Percentiles rank a stretch among this genome's conserved stretches.
Evolutionary conservation across 2,888 invertebrate species (phyloP).

Genomic region (Micoletzkya japonica): DNA sequence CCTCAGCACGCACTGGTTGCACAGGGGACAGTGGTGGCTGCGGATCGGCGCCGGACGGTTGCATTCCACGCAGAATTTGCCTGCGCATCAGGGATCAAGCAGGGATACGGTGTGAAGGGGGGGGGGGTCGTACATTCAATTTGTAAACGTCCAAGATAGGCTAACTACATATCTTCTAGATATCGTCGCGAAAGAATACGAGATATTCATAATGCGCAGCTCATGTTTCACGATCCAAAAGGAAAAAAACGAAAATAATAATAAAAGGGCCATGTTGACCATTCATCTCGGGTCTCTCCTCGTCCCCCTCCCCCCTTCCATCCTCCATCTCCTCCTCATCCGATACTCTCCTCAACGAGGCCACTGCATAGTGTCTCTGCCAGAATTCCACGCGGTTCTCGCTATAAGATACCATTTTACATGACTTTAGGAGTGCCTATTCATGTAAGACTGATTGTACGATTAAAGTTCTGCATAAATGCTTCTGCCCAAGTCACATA

Average conservation of each 20-base stretch:
- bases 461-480: no score
- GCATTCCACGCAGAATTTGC: conserved; percentile 53
- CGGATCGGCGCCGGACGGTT: conserved; percentile 52
- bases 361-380: conserved; percentile 48
- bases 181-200: not conserved
- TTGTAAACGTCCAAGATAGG: not conserved
- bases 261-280: no score
- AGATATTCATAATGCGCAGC: no score
- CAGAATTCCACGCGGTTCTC: conserved; percentile 46
- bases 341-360: conserved; percentile 38
- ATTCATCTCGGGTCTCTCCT: not conserved
- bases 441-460: not conserved
- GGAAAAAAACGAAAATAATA: not conserved
- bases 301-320: conserved; percentile 2
- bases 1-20: conserved; percentile 65
- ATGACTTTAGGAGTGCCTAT: not conserved
- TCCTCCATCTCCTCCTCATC: conserved; percentile 28
- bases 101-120: not conserved
- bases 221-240: not conserved
- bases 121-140: no score
- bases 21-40: conserved; percentile 66
- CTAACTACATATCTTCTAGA: not conserved
- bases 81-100: not conserved
- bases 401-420: conserved; percentile 29
- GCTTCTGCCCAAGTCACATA: not conserved